Base-by-base conservation (phyloP, 2,888 invertebrate species). In the Tridacna crocea region DNA sequence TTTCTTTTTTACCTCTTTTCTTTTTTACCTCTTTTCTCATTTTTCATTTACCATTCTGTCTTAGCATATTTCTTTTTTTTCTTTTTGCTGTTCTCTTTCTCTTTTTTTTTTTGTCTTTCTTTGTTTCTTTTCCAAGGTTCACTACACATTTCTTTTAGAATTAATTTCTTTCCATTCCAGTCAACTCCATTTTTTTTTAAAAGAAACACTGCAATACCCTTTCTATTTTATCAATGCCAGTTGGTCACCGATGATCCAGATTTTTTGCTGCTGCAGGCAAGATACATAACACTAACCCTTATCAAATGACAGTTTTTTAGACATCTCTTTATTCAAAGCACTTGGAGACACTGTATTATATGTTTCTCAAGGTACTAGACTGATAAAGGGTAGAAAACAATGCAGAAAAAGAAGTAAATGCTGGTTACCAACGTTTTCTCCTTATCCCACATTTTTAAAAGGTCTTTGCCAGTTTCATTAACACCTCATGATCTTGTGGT, bases 321-420 rank as follows among this genome's bases (percentile, higher is more conserved):
- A 61, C 61, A 13, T 2, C 24, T 13, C 24, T 61, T n/a, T n/a
- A 61, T 13, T 19, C 3, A 19, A 22, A 61, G 22, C 13, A 13
- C 12, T 22, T 61, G 24, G 13, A 22, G 19, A 22, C 24, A 3
- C 1, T 3, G 4, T 8, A 36, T 36, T 36, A 36, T 2, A 36
- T 8, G 36, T 36, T 36, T 36, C 36, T 36, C 2, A 36, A 36
- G 36, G 36, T 4, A 61, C 13, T 13, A 10, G 13, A 4, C 13
- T n/a, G 12, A 10, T 4, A 61, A 61, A 24, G 22, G 13, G 22
- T 24, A 27, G 26, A 65, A 65, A 65, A 65, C 6, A 8, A 4
- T 65, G 26, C 8, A 10, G 65, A 13, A 65, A 36, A 65, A 24
- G 65, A 10, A 65, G 65, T 27, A 65, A 65, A 27, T 65, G 65